phyloP scores from a whole-genome alignment of 1,140 invertebrate species.

The Arion vulgaris region DNA sequence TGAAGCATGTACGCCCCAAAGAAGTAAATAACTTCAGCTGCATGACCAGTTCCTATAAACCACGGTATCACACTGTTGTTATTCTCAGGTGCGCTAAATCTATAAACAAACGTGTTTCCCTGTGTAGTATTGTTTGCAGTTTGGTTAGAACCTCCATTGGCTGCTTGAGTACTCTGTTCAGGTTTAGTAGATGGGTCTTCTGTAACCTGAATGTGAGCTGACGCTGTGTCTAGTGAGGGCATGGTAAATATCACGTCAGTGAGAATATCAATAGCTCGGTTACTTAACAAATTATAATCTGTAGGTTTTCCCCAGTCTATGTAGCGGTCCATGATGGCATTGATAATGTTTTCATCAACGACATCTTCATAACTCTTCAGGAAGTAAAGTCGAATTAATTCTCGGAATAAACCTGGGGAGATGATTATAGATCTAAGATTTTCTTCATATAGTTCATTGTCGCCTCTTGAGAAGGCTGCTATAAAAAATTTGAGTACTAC shows the following conservation, averaged over 20 bases:
- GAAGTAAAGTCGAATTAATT: not conserved
- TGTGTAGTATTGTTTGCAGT: not conserved
- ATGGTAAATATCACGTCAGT: not conserved
- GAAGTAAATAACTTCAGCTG: not conserved
- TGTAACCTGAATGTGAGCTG: not conserved
- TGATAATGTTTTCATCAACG: not conserved
- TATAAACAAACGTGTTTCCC: not conserved
- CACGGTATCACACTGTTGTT: not conserved
- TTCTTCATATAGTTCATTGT: not conserved
- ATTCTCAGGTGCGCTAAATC: not conserved
- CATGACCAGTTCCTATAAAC: not conserved
- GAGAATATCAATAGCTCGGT: not conserved
- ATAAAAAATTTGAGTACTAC: not conserved
- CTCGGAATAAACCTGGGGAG: not conserved
- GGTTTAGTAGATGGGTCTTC: no score
- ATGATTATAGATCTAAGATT: no score
- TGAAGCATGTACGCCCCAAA: not conserved
- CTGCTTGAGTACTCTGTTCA: not conserved
- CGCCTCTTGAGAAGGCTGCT: no score
- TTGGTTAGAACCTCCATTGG: not conserved
- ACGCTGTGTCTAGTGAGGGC: not conserved
- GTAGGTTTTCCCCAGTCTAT: not conserved
- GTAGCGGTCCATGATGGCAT: not conserved
- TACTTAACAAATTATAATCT: not conserved
- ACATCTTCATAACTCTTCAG: not conserved